phyloP scores from a whole-genome alignment of 2,888 invertebrate genomes.

The Campoplex capitator region DNA sequence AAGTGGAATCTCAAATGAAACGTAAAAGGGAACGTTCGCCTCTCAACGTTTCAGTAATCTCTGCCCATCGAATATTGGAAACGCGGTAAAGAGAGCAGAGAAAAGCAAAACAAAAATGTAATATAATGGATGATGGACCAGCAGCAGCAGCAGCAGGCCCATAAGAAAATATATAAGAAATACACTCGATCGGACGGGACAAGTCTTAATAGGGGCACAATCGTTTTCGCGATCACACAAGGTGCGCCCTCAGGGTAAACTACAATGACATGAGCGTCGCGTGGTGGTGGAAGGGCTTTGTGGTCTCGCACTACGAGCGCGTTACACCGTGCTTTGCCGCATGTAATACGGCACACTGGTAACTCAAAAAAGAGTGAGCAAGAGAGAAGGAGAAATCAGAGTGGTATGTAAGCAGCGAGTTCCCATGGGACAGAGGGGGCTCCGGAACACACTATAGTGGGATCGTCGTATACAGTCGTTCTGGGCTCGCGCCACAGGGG shows the following conservation, averaged over 20 bases:
- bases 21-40: not conserved
- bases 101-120: not conserved
- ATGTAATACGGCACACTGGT: constrained; percentile 54
- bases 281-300: constrained; percentile 72
- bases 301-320: constrained; percentile 75
- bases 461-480: constrained; percentile 51
- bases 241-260: constrained; percentile 73
- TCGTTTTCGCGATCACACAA: constrained; percentile 80
- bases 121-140: constrained; percentile 17
- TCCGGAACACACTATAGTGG: constrained; percentile 38
- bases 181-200: constrained; percentile 56
- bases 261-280: constrained; percentile 80
- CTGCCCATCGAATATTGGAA: not conserved
- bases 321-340: constrained; percentile 65
- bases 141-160: constrained; percentile 8
- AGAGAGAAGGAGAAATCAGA: constrained; percentile 18
- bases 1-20: not conserved
- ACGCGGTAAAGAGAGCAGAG: not conserved
- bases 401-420: constrained; percentile 37
- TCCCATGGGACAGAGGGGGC: constrained; percentile 65
- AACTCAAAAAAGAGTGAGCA: constrained; percentile 50
- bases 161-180: constrained; percentile 63
- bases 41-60: not conserved
- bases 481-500: constrained; percentile 75
- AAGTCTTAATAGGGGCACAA: constrained; percentile 78